Conservation (phyloP, 2,888 invertebrate species). For the Drepana falcataria region DNA sequence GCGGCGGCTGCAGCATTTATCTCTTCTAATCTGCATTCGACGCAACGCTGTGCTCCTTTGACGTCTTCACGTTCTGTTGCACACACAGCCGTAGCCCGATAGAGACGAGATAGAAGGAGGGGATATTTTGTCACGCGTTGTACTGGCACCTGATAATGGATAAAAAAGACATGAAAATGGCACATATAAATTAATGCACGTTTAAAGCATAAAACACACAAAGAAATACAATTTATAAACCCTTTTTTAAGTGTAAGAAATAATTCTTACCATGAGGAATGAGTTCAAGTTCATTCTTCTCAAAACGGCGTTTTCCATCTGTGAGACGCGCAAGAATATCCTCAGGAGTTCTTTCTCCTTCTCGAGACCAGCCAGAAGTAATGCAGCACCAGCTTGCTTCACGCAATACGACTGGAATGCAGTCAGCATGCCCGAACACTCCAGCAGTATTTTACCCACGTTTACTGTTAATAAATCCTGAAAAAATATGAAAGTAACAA, state of each 20-base stretch:
- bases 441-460: slow-evolving; percentile 93
- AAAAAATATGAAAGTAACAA: slow-evolving; percentile 16
- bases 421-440: slow-evolving; percentile 94
- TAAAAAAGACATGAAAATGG: not conserved
- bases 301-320: slow-evolving; percentile 96
- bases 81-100: slow-evolving; percentile 92
- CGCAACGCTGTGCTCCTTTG: slow-evolving; percentile 92
- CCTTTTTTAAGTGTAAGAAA: not conserved
- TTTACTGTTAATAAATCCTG: slow-evolving; percentile 91
- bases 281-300: slow-evolving; percentile 97
- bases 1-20: slow-evolving; percentile 96
- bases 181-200: too few relatives aligned
- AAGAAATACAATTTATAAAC: not conserved
- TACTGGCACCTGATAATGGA: slow-evolving; percentile 86
- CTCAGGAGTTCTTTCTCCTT: slow-evolving; percentile 96
- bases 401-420: slow-evolving; percentile 97
- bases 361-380: slow-evolving; percentile 92
- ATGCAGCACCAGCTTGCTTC: slow-evolving; percentile 92
- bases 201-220: not conserved
- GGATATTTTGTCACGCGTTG: slow-evolving; percentile 98
- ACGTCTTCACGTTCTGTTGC: slow-evolving; percentile 91
- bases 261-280: slow-evolving; percentile 91
- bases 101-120: slow-evolving; percentile 90
- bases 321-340: slow-evolving; percentile 96
- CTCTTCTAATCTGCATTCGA: slow-evolving; percentile 94